A percentile compares a stretch with the other conserved stretches of the same genome.
phyloP scores from a whole-genome alignment of 2,113 vertebrate species.

The Colius striatus region DNA sequence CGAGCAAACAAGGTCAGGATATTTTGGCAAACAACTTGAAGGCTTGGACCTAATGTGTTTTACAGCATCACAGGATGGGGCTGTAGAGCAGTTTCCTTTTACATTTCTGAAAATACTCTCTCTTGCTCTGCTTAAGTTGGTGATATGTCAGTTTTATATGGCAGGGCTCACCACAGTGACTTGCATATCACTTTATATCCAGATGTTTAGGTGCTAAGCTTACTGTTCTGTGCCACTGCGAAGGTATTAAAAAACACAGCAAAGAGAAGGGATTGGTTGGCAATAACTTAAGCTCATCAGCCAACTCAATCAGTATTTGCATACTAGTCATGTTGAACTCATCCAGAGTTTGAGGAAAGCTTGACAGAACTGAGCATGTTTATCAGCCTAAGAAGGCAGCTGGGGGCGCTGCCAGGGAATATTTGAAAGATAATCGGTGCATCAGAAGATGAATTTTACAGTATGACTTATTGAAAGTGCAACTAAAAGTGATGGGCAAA shows the following conservation, averaged over 20 bases:
- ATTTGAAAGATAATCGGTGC: not conserved
- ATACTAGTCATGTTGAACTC: conserved; percentile 1
- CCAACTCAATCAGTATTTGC: not conserved
- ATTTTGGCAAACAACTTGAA: not conserved
- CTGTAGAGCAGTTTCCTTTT: not conserved
- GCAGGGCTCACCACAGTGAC: not conserved
- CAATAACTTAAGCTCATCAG: not conserved
- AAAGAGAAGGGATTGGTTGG: not conserved
- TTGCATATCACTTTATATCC: conserved; percentile 5
- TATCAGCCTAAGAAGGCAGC: not conserved
- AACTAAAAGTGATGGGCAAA: not conserved
- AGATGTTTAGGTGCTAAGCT: conserved; percentile 18
- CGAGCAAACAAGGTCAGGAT: not conserved
- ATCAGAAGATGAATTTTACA: not conserved
- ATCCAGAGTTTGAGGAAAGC: conserved; percentile 15
- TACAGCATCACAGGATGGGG: not conserved
- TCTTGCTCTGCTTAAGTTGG: not conserved
- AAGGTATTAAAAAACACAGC: not conserved
- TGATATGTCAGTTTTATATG: not conserved
- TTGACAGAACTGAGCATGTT: not conserved
- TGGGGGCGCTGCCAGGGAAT: not conserved
- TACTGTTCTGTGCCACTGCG: not conserved
- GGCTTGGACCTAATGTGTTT: not conserved
- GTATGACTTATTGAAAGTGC: not conserved
- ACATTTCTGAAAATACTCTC: not conserved